Base-by-base conservation (phyloP, 2,797 vertebrate species). In the Periophthalmus magnuspinnatus region DNA sequence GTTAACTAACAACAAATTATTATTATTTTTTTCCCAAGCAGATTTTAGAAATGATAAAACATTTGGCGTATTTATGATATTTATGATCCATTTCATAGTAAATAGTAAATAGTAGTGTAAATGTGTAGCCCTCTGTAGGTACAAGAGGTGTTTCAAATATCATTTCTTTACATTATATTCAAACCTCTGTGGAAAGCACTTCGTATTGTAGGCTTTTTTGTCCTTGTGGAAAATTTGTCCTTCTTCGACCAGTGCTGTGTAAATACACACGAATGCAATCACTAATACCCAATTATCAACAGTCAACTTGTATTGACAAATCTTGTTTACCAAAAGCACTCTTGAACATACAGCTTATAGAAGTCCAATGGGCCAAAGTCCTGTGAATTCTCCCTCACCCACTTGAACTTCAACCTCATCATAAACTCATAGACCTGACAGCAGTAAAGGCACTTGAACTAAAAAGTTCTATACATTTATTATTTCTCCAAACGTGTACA, bases 331-430 rank as follows among this genome's bases (percentile, higher is more conserved):
- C 14, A 57, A 10, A 34, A 36, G 33, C 21, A 28, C 41, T 47
- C 41, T 19, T 48, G 22, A 16, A 64, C 16, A 48, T 17, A 63
- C 21, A 64, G 68, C 65, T n/a, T 19, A 47, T 34, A 47, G 57
- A 32, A 19, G 28, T 28, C 41, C 7, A 64, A 41, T 13, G 68
- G 76, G 62, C 77, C 80, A 81, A 81, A 81, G 85, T 85, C 70
- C 58, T 38, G n/a, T 68, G 33, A 48, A 17, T 65, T 62, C 60
- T 33, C 70, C 41, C 56, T 6, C 21, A 41, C 36, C 72, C 33
- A 58, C 58, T 69, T 81, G 61, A 45, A 88, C 81, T 83, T 87
- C 81, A 80, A 80, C 79, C 76, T 67, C 3, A 66, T 68, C 68
- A 57, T 65, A 28, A 64, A 62, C 10, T 13, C 11, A 45, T 38